These are phyloP conservation scores for Chiloscyllium plagiosum DNA, from an alignment of 2,113 vertebrate genomes.

Conservation along the genomic window DNA sequence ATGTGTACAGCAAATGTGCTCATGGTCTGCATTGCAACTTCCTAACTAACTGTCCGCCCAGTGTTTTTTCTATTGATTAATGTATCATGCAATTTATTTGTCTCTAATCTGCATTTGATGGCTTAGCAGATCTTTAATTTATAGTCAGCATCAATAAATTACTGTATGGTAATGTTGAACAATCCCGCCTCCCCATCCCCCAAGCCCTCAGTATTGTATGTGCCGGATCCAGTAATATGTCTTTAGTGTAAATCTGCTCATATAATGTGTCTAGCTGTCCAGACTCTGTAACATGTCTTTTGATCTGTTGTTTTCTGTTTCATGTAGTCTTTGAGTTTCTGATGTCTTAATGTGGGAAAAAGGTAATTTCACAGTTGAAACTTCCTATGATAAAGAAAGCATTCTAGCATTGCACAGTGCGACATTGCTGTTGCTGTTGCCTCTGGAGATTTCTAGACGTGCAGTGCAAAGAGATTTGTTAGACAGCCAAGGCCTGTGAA, in stretches of 20 bases:
- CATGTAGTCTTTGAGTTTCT: slow-evolving; percentile 4
- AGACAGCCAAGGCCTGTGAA: slow-evolving; percentile 19
- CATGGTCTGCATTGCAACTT: background rate
- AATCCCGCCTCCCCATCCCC: background rate
- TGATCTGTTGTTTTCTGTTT: background rate
- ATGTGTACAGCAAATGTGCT: background rate
- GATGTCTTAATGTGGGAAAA: slow-evolving; percentile 35
- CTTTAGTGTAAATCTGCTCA: background rate
- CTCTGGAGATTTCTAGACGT: slow-evolving; percentile 21
- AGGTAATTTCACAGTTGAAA: slow-evolving; percentile 38
- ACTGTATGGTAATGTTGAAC: background rate
- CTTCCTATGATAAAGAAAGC: slow-evolving; percentile 30
- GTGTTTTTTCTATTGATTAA: background rate
- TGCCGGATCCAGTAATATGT: background rate
- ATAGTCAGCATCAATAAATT: no score
- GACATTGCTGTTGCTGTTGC: background rate
- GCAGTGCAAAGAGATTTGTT: slow-evolving; percentile 19
- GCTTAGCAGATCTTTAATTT: background rate
- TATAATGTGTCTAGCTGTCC: background rate
- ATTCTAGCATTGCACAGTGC: slow-evolving; percentile 27
- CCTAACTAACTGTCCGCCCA: background rate
- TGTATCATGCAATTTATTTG: background rate
- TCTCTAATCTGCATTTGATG: background rate
- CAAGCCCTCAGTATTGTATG: background rate
- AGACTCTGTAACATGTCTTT: background rate